A percentile compares a stretch with the other conserved stretches of the same genome.
phyloP scores from a whole-genome alignment of 1,140 invertebrate genomes.

The Penaeus chinensis region DNA sequence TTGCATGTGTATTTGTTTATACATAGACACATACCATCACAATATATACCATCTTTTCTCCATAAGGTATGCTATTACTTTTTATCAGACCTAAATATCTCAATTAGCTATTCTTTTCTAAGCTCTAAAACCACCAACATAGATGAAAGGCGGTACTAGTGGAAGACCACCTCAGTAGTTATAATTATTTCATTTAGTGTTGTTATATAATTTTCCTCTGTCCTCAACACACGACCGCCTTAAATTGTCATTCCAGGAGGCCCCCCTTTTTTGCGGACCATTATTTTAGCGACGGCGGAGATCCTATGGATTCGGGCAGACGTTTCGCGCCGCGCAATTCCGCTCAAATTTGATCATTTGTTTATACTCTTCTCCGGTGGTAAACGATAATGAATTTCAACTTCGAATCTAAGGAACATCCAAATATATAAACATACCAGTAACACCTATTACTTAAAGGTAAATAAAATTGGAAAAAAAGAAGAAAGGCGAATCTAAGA shows the following conservation, averaged over 20 bases:
- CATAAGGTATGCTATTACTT: too few relatives aligned
- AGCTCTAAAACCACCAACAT: too few relatives aligned
- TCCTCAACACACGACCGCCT: conserved; percentile 21
- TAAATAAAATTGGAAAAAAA: background rate
- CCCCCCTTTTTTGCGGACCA: background rate
- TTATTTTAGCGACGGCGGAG: conserved; percentile 9
- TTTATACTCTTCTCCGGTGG: background rate
- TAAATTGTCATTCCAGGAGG: conserved; percentile 28
- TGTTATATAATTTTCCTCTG: conserved; percentile 40
- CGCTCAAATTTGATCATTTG: too few relatives aligned
- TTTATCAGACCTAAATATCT: too few relatives aligned
- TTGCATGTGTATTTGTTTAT: too few relatives aligned
- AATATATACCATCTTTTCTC: too few relatives aligned
- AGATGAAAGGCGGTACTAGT: background rate
- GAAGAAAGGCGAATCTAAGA: background rate
- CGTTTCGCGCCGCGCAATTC: too few relatives aligned
- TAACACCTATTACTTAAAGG: too few relatives aligned
- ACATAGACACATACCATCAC: too few relatives aligned
- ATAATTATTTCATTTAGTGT: conserved; percentile 27
- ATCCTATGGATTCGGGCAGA: too few relatives aligned
- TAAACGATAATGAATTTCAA: background rate
- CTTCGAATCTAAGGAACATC: background rate
- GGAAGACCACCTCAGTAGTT: conserved; percentile 16
- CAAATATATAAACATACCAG: background rate
- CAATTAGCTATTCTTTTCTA: too few relatives aligned